Conservation (phyloP, 2,888 invertebrate species). For the Pyralis farinalis region DNA sequence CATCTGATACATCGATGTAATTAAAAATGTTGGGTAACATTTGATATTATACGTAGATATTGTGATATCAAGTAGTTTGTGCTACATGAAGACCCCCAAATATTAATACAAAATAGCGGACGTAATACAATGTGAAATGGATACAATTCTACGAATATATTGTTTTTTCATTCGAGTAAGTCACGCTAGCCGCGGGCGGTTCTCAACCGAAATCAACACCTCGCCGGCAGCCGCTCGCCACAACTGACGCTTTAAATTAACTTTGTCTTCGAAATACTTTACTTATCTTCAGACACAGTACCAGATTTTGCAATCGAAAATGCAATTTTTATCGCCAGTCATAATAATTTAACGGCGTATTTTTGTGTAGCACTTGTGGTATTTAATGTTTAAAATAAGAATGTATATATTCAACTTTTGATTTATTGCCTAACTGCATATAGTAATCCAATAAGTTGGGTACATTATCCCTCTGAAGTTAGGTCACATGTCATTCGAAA, state of each 20-base stretch:
- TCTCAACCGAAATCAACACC: conserved; percentile 55
- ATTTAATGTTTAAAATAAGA: no score
- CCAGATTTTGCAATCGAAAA: conserved; percentile 13
- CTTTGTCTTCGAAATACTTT: conserved; percentile 19
- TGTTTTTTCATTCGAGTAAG: not conserved
- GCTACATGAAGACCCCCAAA: no score
- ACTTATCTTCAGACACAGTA: not conserved
- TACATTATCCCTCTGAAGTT: no score
- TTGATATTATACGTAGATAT: no score
- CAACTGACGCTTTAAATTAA: conserved; percentile 40
- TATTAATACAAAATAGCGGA: no score
- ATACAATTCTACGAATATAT: conserved; percentile 4
- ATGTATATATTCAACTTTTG: no score
- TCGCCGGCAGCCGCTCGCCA: conserved; percentile 33
- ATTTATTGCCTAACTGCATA: no score
- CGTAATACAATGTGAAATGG: not conserved
- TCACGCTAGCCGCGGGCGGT: conserved; percentile 43
- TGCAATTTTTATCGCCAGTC: conserved; percentile 5
- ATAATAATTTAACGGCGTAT: conserved; percentile 12
- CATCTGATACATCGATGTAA: no score
- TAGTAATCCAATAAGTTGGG: no score
- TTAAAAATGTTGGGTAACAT: no score
- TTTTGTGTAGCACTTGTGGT: conserved; percentile 1
- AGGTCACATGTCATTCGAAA: no score
- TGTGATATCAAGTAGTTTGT: no score